Evolutionary conservation across 2,888 invertebrate species (phyloP).

Genomic region (Drosophila tripunctata): DNA sequence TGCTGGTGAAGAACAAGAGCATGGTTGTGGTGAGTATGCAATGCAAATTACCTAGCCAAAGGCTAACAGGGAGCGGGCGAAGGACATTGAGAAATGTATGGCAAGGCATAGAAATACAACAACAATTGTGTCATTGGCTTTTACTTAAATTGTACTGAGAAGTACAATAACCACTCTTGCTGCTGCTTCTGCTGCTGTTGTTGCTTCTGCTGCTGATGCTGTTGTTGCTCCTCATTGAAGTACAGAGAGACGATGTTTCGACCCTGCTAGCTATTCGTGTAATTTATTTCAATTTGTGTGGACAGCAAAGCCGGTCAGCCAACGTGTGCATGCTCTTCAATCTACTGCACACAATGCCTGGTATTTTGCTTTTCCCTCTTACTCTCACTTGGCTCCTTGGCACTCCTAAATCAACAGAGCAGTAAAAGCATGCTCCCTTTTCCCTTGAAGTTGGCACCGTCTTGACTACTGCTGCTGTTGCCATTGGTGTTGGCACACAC

Average conservation of each 20-base stretch:
- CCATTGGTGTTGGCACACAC: constrained; percentile 75
- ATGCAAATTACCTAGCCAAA: constrained; percentile 68
- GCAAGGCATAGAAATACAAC: background rate
- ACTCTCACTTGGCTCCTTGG: constrained; percentile 3
- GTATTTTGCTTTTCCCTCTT: background rate
- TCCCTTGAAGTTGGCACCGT: constrained; percentile 44
- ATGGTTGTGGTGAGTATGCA: constrained; percentile 87
- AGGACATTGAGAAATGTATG: background rate
- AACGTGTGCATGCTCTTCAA: constrained; percentile 65
- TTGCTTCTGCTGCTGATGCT: constrained; percentile 13
- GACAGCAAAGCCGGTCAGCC: constrained; percentile 69
- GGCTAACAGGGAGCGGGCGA: background rate
- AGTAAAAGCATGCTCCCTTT: constrained; percentile 3
- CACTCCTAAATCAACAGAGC: constrained; percentile 70
- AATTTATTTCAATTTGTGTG: constrained; percentile 80
- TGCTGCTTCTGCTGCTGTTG: constrained; percentile 4
- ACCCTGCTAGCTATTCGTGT: constrained; percentile 66
- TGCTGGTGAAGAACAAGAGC: constrained; percentile 88
- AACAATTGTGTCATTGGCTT: constrained; percentile 40
- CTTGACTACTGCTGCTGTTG: constrained; percentile 47
- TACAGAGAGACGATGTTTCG: constrained; percentile 46
- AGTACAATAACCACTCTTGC: constrained; percentile 69
- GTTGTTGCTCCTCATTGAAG: constrained; percentile 57
- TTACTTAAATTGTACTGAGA: constrained; percentile 58
- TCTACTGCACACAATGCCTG: constrained; percentile 66